Percentiles rank a stretch among this genome's conserved stretches.
Evolutionary conservation across 2,113 vertebrate species (phyloP).

Genomic region (Lepus timidus): DNA sequence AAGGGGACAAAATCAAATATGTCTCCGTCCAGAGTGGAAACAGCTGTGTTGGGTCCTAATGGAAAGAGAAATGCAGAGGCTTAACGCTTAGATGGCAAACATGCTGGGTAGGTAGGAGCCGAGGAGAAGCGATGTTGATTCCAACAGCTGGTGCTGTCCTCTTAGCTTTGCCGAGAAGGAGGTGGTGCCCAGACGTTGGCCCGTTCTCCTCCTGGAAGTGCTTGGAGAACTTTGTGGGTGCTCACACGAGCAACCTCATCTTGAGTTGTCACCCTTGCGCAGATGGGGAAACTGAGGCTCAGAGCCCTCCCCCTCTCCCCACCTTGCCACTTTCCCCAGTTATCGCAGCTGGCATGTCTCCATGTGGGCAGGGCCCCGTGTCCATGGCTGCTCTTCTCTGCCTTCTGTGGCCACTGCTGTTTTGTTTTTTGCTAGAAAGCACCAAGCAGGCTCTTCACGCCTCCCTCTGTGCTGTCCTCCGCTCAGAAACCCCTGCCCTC

Average conservation of each 20-base stretch:
- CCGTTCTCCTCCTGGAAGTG: not conserved
- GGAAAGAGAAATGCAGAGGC: not conserved
- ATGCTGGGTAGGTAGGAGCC: not conserved
- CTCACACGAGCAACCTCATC: not conserved
- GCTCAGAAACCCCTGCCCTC: not conserved
- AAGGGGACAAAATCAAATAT: not conserved
- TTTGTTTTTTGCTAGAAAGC: not conserved
- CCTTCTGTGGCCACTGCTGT: no score
- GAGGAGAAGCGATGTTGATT: constrained; percentile 6
- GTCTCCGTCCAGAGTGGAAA: constrained; percentile 4
- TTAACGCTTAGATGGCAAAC: not conserved
- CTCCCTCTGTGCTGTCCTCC: not conserved
- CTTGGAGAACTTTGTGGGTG: not conserved
- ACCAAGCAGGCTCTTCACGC: not conserved
- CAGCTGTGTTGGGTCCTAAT: constrained; percentile 16
- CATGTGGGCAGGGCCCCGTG: not conserved
- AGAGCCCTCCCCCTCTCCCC: no score
- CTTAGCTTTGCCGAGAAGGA: not conserved
- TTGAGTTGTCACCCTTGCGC: not conserved
- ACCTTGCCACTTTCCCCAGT: not conserved
- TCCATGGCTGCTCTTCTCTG: not conserved
- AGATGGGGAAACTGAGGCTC: not conserved
- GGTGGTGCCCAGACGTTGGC: not conserved
- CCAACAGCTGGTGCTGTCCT: not conserved
- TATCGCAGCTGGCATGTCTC: not conserved